A percentile compares a stretch with the other conserved stretches of the same genome.
These are phyloP conservation scores for Cephonodes hylas DNA, from an alignment of 2,888 invertebrate species.

Conservation along the genomic window DNA sequence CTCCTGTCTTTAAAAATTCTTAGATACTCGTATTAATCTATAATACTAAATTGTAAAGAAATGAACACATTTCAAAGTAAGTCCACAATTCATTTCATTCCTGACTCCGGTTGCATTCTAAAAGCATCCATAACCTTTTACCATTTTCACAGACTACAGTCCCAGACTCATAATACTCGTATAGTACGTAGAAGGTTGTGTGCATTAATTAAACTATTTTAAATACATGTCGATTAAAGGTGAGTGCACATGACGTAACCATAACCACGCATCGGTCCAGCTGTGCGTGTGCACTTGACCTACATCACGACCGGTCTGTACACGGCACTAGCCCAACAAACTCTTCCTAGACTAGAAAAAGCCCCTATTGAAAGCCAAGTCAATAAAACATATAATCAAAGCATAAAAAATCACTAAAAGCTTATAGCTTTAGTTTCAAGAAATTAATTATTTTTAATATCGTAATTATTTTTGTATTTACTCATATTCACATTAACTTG, in stretches of 20 bases:
- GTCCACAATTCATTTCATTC: no score
- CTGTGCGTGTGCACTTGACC: conserved; percentile 63
- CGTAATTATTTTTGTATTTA: no score
- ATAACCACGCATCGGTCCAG: conserved; percentile 22
- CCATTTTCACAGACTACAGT: not conserved
- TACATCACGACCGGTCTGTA: conserved; percentile 51
- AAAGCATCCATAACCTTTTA: not conserved
- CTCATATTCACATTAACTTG: no score
- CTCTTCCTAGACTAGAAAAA: conserved; percentile 47
- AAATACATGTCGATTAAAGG: conserved; percentile 35
- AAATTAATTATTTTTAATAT: no score
- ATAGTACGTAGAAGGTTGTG: conserved; percentile 27
- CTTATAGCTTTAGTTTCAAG: no score
- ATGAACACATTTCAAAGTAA: no score
- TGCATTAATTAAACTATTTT: conserved; percentile 35
- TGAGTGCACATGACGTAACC: conserved; percentile 56
- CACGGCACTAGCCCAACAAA: conserved; percentile 33
- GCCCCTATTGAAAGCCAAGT: not conserved
- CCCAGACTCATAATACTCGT: not conserved
- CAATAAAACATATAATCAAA: not conserved
- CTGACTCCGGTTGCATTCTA: not conserved
- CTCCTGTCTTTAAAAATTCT: no score
- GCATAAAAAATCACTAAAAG: not conserved
- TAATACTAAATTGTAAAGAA: no score
- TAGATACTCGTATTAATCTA: no score